phyloP scores from a whole-genome alignment of 1,140 invertebrate genomes.

The Meloidogyne chitwoodi region DNA sequence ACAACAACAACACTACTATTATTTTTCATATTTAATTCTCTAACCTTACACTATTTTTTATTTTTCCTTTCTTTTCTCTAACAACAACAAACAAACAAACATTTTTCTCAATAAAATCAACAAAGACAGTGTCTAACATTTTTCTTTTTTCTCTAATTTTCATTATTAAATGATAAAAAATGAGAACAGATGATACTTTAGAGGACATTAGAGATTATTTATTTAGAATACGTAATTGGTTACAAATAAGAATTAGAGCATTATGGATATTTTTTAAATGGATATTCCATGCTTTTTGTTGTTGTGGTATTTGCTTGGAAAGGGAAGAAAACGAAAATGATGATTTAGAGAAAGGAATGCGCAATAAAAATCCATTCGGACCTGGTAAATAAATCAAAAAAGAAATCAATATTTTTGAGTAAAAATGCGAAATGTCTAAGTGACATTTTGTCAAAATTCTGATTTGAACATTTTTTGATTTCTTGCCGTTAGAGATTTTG shows the following conservation, averaged over 20 bases:
- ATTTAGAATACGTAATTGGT: slow-evolving; percentile 31
- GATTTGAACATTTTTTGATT: background rate
- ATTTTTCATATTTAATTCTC: too few species aligned
- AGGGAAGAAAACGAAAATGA: slow-evolving; percentile 7
- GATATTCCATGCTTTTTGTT: slow-evolving; percentile 38
- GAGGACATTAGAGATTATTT: background rate
- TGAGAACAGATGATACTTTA: background rate
- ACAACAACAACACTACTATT: too few species aligned
- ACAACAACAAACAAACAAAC: too few species aligned
- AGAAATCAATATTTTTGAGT: background rate
- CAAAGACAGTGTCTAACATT: too few species aligned
- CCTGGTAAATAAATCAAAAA: background rate
- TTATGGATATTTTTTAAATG: slow-evolving; percentile 41
- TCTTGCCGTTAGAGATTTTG: too few species aligned
- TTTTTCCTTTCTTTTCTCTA: too few species aligned
- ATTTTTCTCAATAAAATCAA: too few species aligned
- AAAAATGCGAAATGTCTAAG: background rate
- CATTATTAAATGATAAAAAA: background rate
- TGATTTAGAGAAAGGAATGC: slow-evolving; percentile 34
- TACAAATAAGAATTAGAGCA: slow-evolving; percentile 28
- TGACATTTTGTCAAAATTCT: background rate
- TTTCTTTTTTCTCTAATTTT: too few species aligned
- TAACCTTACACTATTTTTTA: too few species aligned
- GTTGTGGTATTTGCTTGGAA: slow-evolving; percentile 36
- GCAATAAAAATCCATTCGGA: slow-evolving; percentile 16